Base-by-base conservation (phyloP, 2,113 vertebrate genomes). In the Perca fluviatilis region DNA sequence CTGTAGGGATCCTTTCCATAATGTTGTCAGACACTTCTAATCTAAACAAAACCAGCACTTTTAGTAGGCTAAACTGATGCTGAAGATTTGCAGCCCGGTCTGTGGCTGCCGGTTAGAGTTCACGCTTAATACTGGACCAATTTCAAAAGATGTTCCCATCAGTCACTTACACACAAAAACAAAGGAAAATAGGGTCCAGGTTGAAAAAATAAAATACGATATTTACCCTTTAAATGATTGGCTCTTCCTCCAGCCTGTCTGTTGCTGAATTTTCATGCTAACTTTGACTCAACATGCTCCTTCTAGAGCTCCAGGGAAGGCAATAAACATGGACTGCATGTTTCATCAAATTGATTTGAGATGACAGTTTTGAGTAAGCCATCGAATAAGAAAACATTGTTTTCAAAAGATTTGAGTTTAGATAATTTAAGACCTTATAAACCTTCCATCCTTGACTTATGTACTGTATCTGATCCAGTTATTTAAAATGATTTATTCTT, bases 401-500 rank as follows among this genome's bases (percentile, higher is more conserved):
- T 46, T 21, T 40, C 40, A 40, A 40, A 40, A 40, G 40, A 43
- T 43, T 43, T 43, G 2, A 27, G 13, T 57, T 66, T 30, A 18
- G 4, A 21, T 4, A 0, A 25, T 67, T 30, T 64, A 43, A 14
- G 6, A 46, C 40, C n/a, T 15, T 4, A n/a, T 36, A 62, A 62
- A 46, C 62, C 8, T 68, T 49, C 6, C 1, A 27, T 50, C 43
- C 8, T 15, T 51, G 3, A 33, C 10, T 53, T n/a, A 53, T 14
- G 21, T 27, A 27, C 27, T 27, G 27, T 36, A 43, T 69, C 14
- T 25, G 2, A 61, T 65, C 5, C 3, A 53, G 13, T 46, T 4
- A 47, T 57, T 76, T 27, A 1, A 5, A 19, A 9, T 0, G 1
- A 21, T 65, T 50, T 25, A 2, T n/a, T 77, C 93, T 96, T 96